These are phyloP conservation scores for Pontoporia blainvillei DNA, from an alignment of 2,113 vertebrate species.

Conservation along the genomic window DNA sequence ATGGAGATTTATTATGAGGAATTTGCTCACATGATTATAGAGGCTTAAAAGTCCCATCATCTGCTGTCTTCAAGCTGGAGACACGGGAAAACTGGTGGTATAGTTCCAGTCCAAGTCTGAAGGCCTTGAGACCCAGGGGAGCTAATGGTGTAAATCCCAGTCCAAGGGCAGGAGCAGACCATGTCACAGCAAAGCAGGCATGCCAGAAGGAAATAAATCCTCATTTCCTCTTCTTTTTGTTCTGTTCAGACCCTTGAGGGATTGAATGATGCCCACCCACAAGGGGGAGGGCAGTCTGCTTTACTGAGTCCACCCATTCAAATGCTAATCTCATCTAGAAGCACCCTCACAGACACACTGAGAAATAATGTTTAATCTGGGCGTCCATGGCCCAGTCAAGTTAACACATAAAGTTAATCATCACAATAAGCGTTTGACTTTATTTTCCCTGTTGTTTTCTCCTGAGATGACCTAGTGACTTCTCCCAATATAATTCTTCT, in stretches of 20 bases:
- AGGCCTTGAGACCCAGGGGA: not conserved
- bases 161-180: not conserved
- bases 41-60: not conserved
- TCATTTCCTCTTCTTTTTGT: not conserved
- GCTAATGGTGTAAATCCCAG: not conserved
- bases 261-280: not conserved
- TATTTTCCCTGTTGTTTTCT: not conserved
- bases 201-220: not conserved
- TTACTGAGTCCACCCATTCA: not conserved
- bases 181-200: not conserved
- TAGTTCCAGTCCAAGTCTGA: not conserved
- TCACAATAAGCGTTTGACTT: not conserved
- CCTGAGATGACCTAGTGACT: not conserved
- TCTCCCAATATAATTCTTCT: not conserved
- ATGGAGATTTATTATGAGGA: not conserved
- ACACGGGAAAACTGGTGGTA: not conserved
- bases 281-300: not conserved
- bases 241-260: not conserved
- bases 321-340: not conserved
- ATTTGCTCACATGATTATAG: not conserved
- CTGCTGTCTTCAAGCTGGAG: not conserved
- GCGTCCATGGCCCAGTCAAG: not conserved
- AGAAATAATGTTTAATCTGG: not conserved
- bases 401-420: not conserved
- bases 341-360: not conserved